These are phyloP conservation scores for Amazona finschi DNA, from an alignment of 2,797 vertebrate genomes.

Conservation along the genomic window DNA sequence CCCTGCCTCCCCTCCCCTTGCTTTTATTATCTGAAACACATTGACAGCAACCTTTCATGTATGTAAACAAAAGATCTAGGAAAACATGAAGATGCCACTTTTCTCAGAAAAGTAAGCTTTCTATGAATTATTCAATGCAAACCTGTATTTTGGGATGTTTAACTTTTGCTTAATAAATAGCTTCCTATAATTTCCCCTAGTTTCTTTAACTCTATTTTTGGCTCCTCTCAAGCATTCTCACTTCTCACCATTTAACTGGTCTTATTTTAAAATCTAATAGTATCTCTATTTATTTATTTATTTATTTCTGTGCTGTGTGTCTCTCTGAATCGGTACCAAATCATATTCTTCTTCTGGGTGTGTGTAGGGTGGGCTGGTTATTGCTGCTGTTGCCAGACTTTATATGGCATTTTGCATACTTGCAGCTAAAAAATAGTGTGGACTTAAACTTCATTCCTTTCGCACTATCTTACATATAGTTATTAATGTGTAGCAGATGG, in stretches of 20 bases:
- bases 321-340: background rate
- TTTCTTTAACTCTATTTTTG: conserved; percentile 16
- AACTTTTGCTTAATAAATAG: conserved; percentile 28
- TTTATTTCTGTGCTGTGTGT: background rate
- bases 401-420: background rate
- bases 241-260: background rate
- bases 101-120: background rate
- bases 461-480: background rate
- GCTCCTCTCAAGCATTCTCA: background rate
- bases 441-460: background rate
- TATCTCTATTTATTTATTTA: background rate
- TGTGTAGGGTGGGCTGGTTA: background rate
- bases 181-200: background rate
- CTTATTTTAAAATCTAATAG: background rate
- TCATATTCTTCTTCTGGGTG: background rate
- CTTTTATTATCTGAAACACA: background rate
- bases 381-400: background rate
- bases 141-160: conserved; percentile 40
- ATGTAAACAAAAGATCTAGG: background rate
- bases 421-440: background rate
- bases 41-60: background rate
- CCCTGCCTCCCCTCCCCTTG: background rate
- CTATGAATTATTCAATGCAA: background rate
- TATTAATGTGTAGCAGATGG: conserved; percentile 37
- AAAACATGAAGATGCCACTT: background rate